phyloP scores from a whole-genome alignment of 2,888 invertebrate genomes.

The Athripsodes cinereus region DNA sequence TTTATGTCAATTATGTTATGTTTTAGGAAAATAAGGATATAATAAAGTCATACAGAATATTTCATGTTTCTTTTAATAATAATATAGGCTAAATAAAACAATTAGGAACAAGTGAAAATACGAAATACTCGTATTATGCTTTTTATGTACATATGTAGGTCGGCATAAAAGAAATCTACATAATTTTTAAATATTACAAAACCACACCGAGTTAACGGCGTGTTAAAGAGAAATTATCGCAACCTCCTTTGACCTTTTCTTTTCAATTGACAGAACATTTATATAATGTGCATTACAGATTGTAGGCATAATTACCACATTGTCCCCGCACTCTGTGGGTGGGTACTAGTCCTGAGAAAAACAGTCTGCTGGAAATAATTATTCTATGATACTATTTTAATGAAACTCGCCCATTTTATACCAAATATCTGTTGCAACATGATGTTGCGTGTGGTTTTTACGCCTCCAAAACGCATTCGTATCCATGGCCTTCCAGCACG shows the following conservation, averaged over 20 bases:
- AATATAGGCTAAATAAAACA: too few species aligned
- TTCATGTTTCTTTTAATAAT: too few species aligned
- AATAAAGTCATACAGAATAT: too few species aligned
- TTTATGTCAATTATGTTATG: too few species aligned
- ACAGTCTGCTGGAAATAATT: neutral
- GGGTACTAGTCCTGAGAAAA: neutral
- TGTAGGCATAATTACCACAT: neutral
- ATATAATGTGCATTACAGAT: neutral
- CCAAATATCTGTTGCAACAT: neutral
- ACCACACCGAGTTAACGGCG: too few species aligned
- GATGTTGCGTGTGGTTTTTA: neutral
- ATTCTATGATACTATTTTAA: neutral
- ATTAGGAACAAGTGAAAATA: too few species aligned
- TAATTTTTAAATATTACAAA: too few species aligned
- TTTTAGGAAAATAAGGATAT: too few species aligned
- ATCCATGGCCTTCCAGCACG: slow-evolving; percentile 3
- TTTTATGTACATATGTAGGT: too few species aligned
- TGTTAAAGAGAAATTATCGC: neutral
- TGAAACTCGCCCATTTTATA: neutral
- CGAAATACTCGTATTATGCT: too few species aligned
- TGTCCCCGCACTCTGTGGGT: too few species aligned
- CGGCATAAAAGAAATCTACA: too few species aligned
- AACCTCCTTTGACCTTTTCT: neutral
- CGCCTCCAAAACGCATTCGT: neutral
- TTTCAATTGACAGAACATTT: neutral